These are phyloP conservation scores for Chloroceryle aenea DNA, from an alignment of 2,113 vertebrate species.

Conservation along the genomic window DNA sequence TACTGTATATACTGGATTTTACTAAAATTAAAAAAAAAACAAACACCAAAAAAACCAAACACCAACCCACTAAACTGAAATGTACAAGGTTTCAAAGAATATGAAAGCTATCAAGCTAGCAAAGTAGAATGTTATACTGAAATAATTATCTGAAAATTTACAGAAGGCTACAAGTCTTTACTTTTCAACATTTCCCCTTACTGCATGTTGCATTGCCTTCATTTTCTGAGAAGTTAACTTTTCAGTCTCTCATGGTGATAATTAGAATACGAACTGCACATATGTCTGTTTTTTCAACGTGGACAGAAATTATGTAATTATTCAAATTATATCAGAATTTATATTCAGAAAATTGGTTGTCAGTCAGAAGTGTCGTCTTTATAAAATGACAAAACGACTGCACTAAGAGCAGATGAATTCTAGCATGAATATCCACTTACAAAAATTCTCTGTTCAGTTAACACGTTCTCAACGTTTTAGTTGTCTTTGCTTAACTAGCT, in stretches of 20 bases:
- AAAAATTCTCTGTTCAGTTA: conserved; percentile 8
- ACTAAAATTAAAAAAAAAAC: background rate
- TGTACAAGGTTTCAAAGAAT: background rate
- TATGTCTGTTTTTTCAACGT: conserved; percentile 55
- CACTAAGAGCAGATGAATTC: conserved; percentile 49
- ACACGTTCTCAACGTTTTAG: background rate
- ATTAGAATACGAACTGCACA: conserved; percentile 64
- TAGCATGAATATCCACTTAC: conserved; percentile 19
- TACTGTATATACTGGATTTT: background rate
- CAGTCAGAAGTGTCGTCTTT: conserved; percentile 60
- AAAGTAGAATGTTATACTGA: background rate
- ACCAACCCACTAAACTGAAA: background rate
- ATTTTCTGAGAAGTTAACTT: conserved; percentile 63
- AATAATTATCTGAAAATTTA: conserved; percentile 54
- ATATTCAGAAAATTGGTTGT: conserved; percentile 67
- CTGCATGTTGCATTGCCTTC: conserved; percentile 11
- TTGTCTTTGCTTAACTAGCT: background rate
- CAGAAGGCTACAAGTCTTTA: conserved; percentile 45
- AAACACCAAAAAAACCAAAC: background rate
- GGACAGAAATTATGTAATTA: conserved; percentile 72
- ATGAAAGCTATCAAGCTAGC: conserved; percentile 15
- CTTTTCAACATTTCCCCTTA: conserved; percentile 28
- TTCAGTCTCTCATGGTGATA: conserved; percentile 60
- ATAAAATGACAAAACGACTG: conserved; percentile 53
- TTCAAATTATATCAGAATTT: conserved; percentile 70